Percentiles rank a stretch among this genome's conserved stretches.
Evolutionary conservation across 2,888 invertebrate genomes (phyloP).

Genomic region (Thereva nobilitata): DNA sequence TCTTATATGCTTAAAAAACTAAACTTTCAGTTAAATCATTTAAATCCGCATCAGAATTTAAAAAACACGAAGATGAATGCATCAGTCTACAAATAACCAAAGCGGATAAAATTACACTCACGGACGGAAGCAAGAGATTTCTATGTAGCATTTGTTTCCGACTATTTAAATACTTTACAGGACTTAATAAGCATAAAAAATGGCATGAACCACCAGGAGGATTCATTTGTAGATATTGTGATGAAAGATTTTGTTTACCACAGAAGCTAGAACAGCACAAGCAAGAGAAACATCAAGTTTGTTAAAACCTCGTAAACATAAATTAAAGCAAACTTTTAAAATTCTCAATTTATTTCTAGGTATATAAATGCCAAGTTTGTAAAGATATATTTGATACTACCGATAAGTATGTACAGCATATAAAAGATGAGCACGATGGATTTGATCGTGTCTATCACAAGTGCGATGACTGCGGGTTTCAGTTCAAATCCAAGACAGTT

Average conservation of each 20-base stretch:
- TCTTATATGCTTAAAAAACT: background rate
- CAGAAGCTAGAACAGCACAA: constrained; percentile 51
- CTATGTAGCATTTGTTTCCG: constrained; percentile 18
- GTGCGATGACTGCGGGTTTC: constrained; percentile 58
- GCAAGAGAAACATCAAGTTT: constrained; percentile 47
- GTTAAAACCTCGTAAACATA: background rate
- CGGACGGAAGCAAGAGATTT: constrained; percentile 18
- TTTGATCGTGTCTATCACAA: constrained; percentile 54
- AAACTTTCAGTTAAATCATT: constrained; percentile 8
- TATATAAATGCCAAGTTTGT: constrained; percentile 55
- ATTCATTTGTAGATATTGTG: constrained; percentile 55
- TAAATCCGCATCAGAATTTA: background rate
- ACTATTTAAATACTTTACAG: constrained; percentile 25
- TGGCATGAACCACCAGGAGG: constrained; percentile 58
- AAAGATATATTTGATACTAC: constrained; percentile 51
- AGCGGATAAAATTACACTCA: constrained; percentile 6
- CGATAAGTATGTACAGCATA: constrained; percentile 54
- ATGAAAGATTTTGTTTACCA: constrained; percentile 50
- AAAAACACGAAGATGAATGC: constrained; percentile 20
- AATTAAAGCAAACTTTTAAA: background rate
- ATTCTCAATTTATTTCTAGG: constrained; percentile 17
- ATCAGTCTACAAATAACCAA: constrained; percentile 2
- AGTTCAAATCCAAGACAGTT: constrained; percentile 56
- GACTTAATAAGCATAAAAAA: constrained; percentile 51
- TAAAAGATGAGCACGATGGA: constrained; percentile 54